Percentiles rank a stretch among this genome's conserved stretches.
These are phyloP conservation scores for Rhopalosiphum nymphaeae DNA, from an alignment of 2,888 invertebrate genomes.

Conservation along the genomic window DNA sequence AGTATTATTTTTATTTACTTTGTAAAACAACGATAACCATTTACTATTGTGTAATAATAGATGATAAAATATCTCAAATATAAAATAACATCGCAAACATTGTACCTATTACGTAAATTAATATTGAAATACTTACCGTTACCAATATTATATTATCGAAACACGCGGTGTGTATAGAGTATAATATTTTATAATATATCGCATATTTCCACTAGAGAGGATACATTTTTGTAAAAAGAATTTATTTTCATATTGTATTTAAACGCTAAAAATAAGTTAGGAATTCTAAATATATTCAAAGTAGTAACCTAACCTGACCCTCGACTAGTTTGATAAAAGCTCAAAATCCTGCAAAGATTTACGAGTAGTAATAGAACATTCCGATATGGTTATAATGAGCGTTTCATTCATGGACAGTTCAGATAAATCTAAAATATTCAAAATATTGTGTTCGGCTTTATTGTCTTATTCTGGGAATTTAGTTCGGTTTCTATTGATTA, in stretches of 20 bases:
- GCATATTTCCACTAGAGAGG: background rate
- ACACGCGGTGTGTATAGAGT: background rate
- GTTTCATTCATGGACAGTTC: background rate
- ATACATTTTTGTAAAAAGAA: background rate
- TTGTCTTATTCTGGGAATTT: background rate
- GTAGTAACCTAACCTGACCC: background rate
- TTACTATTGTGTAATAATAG: background rate
- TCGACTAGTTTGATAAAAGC: background rate
- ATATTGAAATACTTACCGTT: background rate
- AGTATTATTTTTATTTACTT: background rate
- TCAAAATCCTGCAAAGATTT: background rate
- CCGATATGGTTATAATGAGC: background rate
- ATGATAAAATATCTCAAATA: background rate
- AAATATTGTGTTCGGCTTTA: background rate
- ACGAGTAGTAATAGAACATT: constrained; percentile 16
- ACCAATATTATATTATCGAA: background rate
- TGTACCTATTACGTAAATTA: background rate
- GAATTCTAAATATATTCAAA: background rate
- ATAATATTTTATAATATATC: background rate
- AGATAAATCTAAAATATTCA: constrained; percentile 11
- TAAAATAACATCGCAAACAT: background rate
- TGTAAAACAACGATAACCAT: background rate
- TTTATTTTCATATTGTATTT: background rate
- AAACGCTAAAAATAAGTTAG: background rate
- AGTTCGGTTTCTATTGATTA: background rate